phyloP scores from a whole-genome alignment of 2,888 invertebrate genomes.

The Diachrysia chrysitis region DNA sequence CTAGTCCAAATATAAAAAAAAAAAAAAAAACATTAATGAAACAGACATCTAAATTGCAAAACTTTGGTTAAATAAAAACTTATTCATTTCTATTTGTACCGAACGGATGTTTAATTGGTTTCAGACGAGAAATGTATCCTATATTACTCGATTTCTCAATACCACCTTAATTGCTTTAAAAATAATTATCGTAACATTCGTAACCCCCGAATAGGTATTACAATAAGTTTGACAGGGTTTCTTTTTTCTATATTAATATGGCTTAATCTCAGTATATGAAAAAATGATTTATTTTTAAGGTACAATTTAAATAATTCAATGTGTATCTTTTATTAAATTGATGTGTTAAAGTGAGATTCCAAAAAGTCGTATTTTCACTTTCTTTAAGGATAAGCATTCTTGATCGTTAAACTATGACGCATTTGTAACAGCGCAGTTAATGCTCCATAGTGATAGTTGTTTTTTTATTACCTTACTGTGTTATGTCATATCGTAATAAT shows the following conservation, averaged over 20 bases:
- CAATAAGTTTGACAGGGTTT: background rate
- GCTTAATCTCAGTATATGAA: too few relatives aligned
- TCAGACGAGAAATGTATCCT: constrained; percentile 1
- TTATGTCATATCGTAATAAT: constrained; percentile 52
- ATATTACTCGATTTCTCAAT: background rate
- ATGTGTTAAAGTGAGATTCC: too few relatives aligned
- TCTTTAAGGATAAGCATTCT: background rate
- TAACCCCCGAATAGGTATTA: background rate
- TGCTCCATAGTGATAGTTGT: constrained; percentile 39
- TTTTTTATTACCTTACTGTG: constrained; percentile 51
- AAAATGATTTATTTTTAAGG: too few relatives aligned
- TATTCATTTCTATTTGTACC: background rate
- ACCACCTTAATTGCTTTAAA: background rate
- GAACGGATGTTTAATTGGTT: background rate
- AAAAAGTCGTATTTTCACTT: background rate
- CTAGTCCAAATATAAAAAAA: background rate
- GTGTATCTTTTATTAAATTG: too few relatives aligned
- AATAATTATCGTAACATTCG: background rate
- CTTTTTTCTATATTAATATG: background rate
- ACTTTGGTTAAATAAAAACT: background rate
- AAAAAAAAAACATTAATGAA: background rate
- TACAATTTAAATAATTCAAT: too few relatives aligned
- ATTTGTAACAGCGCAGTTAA: constrained; percentile 30
- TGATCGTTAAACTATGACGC: constrained; percentile 15
- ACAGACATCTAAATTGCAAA: background rate